Conservation (phyloP, 1,140 invertebrate genomes). For the Drosophila murphyi region DNA sequence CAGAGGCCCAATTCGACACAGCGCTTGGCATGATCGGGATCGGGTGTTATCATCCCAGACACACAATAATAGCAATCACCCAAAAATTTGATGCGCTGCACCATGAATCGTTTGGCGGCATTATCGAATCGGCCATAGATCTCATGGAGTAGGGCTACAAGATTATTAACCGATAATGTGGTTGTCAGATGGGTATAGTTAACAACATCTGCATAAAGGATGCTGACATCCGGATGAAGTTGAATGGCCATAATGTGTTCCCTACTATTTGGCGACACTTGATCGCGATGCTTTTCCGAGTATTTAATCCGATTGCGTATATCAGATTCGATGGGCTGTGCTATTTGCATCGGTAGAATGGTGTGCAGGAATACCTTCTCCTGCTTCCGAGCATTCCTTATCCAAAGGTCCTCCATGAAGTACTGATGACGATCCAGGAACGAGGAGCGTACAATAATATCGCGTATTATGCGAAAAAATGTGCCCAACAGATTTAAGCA, state of each 20-base stretch:
- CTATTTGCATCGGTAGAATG: constrained; percentile 94
- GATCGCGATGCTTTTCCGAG: constrained; percentile 35
- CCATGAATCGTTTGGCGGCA: constrained; percentile 89
- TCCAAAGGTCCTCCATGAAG: constrained; percentile 92
- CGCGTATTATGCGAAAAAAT: constrained; percentile 93
- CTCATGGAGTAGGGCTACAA: constrained; percentile 96
- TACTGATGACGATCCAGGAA: constrained; percentile 94
- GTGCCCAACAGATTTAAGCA: constrained; percentile 92
- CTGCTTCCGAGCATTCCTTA: constrained; percentile 92
- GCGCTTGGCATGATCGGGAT: constrained; percentile 91
- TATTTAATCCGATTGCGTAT: constrained; percentile 88
- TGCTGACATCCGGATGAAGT: constrained; percentile 94
- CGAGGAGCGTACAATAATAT: constrained; percentile 92
- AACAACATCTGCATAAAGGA: constrained; percentile 98
- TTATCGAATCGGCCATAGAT: constrained; percentile 97
- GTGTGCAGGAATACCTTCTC: constrained; percentile 94
- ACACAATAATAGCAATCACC: constrained; percentile 98
- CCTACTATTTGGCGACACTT: constrained; percentile 29
- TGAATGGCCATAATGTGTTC: constrained; percentile 93
- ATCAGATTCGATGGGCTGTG: constrained; percentile 90
- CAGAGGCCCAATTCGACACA: constrained; percentile 94
- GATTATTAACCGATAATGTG: constrained; percentile 90
- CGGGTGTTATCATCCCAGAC: constrained; percentile 91
- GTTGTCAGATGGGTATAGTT: constrained; percentile 96
- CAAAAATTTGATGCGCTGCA: constrained; percentile 94